Evolutionary conservation across 2,113 vertebrate genomes (phyloP).

Genomic region (Crypturellus undulatus): DNA sequence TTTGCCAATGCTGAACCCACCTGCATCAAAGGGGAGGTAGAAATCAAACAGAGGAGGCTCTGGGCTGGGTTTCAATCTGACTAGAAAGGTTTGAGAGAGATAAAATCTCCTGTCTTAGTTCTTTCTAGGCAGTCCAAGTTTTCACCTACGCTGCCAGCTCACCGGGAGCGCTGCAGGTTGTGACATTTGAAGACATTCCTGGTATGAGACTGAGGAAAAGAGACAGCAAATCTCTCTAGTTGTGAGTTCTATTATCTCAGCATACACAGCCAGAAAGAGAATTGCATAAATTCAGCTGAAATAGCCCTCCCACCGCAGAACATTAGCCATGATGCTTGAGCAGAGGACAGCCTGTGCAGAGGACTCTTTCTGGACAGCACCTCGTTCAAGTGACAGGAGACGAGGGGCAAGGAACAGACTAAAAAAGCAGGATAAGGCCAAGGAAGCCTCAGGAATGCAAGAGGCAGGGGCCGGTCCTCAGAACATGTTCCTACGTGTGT

Average conservation of each 20-base stretch:
- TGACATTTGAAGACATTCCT: background rate
- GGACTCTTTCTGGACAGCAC: background rate
- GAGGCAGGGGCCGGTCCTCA: background rate
- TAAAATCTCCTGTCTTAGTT: background rate
- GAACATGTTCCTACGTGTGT: background rate
- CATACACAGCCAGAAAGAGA: rapidly evolving
- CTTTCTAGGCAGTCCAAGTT: conserved; percentile 7
- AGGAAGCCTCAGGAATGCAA: background rate
- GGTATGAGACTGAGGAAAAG: background rate
- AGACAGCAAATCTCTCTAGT: background rate
- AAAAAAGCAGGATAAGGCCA: rapidly evolving
- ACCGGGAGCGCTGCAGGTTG: background rate
- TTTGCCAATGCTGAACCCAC: background rate
- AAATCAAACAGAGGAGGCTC: background rate
- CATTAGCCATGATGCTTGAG: rapidly evolving
- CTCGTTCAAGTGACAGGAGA: background rate
- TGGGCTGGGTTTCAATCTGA: background rate
- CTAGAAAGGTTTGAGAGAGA: background rate
- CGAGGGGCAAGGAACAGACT: background rate
- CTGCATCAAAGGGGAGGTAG: rapidly evolving
- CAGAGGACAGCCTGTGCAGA: background rate
- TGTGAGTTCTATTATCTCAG: background rate
- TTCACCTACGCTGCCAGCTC: background rate
- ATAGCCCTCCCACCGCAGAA: background rate
- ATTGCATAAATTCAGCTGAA: background rate